Evolutionary conservation across 2,888 invertebrate species (phyloP).

Genomic region (Hirtodrosophila trivittata): DNA sequence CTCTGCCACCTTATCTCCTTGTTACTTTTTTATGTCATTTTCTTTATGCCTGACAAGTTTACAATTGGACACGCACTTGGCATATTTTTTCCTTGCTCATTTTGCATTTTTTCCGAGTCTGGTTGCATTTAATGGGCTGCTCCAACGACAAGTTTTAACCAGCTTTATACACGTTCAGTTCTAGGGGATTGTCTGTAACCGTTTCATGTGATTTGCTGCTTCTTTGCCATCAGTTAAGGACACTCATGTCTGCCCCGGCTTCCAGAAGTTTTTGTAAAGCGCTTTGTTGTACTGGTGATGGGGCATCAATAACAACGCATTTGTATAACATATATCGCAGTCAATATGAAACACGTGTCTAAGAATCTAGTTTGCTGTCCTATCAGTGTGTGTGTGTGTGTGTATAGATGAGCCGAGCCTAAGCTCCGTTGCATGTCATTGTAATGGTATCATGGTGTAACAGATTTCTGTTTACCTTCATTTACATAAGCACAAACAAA

Average conservation of each 20-base stretch:
- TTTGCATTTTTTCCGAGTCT: slow-evolving; percentile 32
- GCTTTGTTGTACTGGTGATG: slow-evolving; percentile 40
- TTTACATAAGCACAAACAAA: slow-evolving; percentile 64
- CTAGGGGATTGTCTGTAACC: slow-evolving; percentile 10
- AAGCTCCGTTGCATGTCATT: slow-evolving; percentile 63
- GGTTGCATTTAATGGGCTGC: slow-evolving; percentile 36
- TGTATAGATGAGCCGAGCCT: slow-evolving; percentile 21
- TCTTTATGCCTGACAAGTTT: slow-evolving; percentile 10
- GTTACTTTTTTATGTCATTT: background rate
- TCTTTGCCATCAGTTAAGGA: slow-evolving; percentile 44
- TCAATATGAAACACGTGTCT: slow-evolving; percentile 73
- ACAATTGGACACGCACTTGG: slow-evolving; percentile 43
- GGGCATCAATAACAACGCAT: slow-evolving; percentile 75
- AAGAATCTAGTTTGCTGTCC: slow-evolving; percentile 57
- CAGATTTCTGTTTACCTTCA: slow-evolving; percentile 79
- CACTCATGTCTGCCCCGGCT: slow-evolving; percentile 24
- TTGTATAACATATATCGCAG: slow-evolving; percentile 72
- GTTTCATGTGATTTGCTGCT: slow-evolving; percentile 19
- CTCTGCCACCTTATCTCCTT: background rate
- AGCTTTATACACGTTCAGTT: slow-evolving; percentile 14
- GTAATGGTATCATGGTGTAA: slow-evolving; percentile 72
- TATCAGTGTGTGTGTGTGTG: slow-evolving; percentile 11
- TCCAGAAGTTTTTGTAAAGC: slow-evolving; percentile 16
- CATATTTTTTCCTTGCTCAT: slow-evolving; percentile 26
- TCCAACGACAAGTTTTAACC: slow-evolving; percentile 26